Evolutionary conservation across 2,888 invertebrate species (phyloP).

Genomic region (Plutella xylostella): DNA sequence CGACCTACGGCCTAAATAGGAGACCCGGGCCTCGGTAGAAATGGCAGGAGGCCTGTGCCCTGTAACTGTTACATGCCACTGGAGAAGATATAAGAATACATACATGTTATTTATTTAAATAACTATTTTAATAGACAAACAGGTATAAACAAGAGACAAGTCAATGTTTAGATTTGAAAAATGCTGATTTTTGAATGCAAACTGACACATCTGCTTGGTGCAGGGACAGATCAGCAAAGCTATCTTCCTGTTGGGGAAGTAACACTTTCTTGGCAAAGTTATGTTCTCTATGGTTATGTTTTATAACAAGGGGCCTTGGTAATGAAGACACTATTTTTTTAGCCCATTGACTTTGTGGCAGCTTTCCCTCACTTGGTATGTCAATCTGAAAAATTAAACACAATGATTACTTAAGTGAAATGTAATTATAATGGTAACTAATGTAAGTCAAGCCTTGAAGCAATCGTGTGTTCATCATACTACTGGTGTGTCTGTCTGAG

Average conservation of each 20-base stretch:
- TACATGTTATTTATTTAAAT: too few species aligned
- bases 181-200: constrained; percentile 42
- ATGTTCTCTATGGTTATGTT: constrained; percentile 37
- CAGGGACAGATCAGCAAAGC: constrained; percentile 38
- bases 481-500: background rate
- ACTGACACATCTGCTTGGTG: constrained; percentile 49
- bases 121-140: background rate
- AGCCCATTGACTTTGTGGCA: constrained; percentile 36
- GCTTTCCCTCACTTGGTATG: constrained; percentile 31
- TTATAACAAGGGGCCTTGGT: constrained; percentile 38
- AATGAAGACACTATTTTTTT: constrained; percentile 33
- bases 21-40: too few species aligned
- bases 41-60: too few species aligned
- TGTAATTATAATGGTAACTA: background rate
- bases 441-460: background rate
- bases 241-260: constrained; percentile 32
- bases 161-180: constrained; percentile 18
- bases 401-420: background rate
- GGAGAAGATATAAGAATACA: too few species aligned
- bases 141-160: too few species aligned
- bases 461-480: background rate
- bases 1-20: too few species aligned
- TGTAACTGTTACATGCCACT: too few species aligned
- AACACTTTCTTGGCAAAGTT: constrained; percentile 25
- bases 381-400: constrained; percentile 31